phyloP scores from a whole-genome alignment of 2,888 invertebrate species.

The Stomorhina lunata region DNA sequence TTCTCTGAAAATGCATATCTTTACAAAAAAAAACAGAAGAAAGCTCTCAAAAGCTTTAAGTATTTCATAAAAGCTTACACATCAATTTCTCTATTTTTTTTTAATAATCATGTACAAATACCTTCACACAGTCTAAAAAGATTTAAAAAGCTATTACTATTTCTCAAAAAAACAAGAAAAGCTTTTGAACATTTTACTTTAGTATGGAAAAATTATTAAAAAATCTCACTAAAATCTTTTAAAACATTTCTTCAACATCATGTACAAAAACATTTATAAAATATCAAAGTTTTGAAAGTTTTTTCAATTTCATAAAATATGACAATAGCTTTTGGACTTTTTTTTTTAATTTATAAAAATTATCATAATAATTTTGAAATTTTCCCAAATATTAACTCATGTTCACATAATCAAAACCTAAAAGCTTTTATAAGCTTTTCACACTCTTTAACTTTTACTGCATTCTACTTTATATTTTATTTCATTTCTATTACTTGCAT shows the following conservation, averaged over 20 bases:
- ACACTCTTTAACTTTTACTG: not conserved
- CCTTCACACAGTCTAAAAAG: not conserved
- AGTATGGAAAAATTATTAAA: not conserved
- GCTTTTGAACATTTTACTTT: not conserved
- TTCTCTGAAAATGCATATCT: no score
- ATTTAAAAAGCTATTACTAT: not conserved
- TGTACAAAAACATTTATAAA: not conserved
- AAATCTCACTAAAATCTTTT: not conserved
- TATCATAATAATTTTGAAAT: no score
- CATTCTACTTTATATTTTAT: no score
- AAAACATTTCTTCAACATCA: not conserved
- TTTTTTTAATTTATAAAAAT: not conserved
- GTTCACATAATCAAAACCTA: no score
- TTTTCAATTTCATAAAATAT: not conserved
- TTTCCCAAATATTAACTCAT: no score
- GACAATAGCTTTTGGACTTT: not conserved
- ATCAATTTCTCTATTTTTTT: no score
- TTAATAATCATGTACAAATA: no score
- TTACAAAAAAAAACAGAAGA: no score
- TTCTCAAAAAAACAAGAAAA: no score
- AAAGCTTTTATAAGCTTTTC: not conserved
- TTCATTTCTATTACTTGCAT: no score
- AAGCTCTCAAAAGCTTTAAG: no score
- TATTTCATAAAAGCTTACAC: no score
- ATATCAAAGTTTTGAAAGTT: not conserved